phyloP scores from a whole-genome alignment of 2,113 vertebrate genomes.

The Pardalotus punctatus region DNA sequence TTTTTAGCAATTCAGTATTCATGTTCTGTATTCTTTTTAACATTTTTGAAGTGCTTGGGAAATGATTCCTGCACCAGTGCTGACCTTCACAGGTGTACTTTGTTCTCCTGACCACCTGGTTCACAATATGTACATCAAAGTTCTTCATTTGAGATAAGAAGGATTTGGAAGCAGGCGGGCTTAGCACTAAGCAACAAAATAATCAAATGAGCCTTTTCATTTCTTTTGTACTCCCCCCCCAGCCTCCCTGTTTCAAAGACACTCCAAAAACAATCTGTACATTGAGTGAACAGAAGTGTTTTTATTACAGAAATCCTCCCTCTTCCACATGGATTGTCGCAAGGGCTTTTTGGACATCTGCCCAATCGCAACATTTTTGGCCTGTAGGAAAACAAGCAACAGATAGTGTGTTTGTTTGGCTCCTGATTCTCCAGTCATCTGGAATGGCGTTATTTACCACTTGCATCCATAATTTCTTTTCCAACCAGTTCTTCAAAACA shows the following conservation, averaged over 20 bases:
- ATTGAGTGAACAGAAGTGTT: constrained; percentile 58
- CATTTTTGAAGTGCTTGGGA: background rate
- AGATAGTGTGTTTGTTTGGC: constrained; percentile 57
- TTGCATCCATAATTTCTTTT: constrained; percentile 41
- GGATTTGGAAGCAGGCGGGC: constrained; percentile 21
- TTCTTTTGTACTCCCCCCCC: background rate
- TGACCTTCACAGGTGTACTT: background rate
- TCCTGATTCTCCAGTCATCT: constrained; percentile 39
- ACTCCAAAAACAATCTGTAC: constrained; percentile 54
- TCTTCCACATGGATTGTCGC: constrained; percentile 37
- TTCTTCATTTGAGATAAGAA: constrained; percentile 26
- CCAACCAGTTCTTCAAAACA: background rate
- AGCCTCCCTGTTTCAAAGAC: constrained; percentile 38
- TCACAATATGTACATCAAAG: constrained; percentile 36
- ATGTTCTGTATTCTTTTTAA: background rate
- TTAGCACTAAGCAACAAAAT: background rate
- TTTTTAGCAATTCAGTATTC: background rate
- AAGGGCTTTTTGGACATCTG: constrained; percentile 56
- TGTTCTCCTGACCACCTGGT: constrained; percentile 31
- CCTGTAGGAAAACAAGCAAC: constrained; percentile 60
- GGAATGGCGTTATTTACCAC: constrained; percentile 14
- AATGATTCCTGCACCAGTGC: background rate
- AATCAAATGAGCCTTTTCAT: constrained; percentile 54
- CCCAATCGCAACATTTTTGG: constrained; percentile 59
- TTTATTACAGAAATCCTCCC: constrained; percentile 56